These are phyloP conservation scores for Drosophila antonietae DNA, from an alignment of 2,888 invertebrate species.

Conservation along the genomic window DNA sequence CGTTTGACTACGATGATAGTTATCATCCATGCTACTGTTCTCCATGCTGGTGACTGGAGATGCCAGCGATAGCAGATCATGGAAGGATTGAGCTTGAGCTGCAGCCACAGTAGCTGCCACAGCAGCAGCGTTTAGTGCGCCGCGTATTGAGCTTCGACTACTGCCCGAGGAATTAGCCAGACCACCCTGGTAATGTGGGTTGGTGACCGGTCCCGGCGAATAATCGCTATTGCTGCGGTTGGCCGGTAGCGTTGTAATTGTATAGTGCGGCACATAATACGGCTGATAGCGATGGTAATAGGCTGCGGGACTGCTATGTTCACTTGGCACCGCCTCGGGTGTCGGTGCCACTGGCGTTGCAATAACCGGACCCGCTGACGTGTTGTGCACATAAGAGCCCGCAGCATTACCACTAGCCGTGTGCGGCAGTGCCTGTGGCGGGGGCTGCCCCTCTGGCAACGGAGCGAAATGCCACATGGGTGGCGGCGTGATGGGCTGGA, in stretches of 20 bases:
- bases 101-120: constrained; percentile 69
- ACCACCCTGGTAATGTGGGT: constrained; percentile 69
- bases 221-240: constrained; percentile 42
- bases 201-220: constrained; percentile 33
- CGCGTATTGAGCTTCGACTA: constrained; percentile 71
- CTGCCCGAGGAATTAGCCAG: constrained; percentile 56
- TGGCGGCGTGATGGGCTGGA: constrained; percentile 68
- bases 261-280: constrained; percentile 68
- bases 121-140: constrained; percentile 69
- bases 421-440: constrained; percentile 18
- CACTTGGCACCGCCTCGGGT: constrained; percentile 19
- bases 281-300: constrained; percentile 70
- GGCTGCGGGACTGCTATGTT: constrained; percentile 56
- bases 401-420: constrained; percentile 16
- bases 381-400: constrained; percentile 30
- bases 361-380: constrained; percentile 10
- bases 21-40: constrained; percentile 28
- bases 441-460: constrained; percentile 36
- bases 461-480: constrained; percentile 58
- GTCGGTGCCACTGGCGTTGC: constrained; percentile 13
- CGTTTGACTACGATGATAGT: constrained; percentile 49
- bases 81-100: constrained; percentile 65
- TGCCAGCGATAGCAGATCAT: constrained; percentile 57
- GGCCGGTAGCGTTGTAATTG: constrained; percentile 61
- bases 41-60: constrained; percentile 42